phyloP scores from a whole-genome alignment of 1,140 invertebrate genomes.

The Trypoxylus dichotomus region DNA sequence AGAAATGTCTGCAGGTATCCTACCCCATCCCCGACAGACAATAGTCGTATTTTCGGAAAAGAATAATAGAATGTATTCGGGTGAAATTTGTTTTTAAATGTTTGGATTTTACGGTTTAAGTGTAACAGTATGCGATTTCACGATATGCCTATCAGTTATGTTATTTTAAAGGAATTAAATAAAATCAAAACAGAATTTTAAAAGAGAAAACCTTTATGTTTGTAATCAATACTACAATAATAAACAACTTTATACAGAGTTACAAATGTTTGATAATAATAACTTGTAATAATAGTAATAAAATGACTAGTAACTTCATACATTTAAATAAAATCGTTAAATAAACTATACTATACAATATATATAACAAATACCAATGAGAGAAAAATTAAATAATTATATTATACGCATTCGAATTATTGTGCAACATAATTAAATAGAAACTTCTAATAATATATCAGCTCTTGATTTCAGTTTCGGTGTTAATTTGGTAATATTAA shows the following conservation, averaged over 20 bases:
- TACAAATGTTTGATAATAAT: conserved; percentile 43
- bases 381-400: background rate
- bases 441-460: background rate
- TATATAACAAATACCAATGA: conserved; percentile 31
- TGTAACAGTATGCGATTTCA: too few relatives aligned
- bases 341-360: conserved; percentile 50
- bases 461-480: background rate
- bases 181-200: background rate
- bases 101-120: too few relatives aligned
- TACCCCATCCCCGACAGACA: too few relatives aligned
- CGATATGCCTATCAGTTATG: too few relatives aligned
- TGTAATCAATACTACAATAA: conserved; percentile 31
- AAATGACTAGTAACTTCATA: conserved; percentile 49
- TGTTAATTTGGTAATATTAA: background rate
- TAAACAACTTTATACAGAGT: conserved; percentile 48
- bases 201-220: conserved; percentile 27
- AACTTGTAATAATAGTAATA: conserved; percentile 40
- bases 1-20: too few relatives aligned
- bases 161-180: too few relatives aligned
- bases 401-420: background rate
- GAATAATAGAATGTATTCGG: too few relatives aligned
- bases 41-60: too few relatives aligned
- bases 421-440: background rate
- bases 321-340: conserved; percentile 42
- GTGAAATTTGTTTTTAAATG: too few relatives aligned